Evolutionary conservation across 2,797 vertebrate genomes (phyloP), one percentile per base, ranked within the genome.

Genomic region (Semaprochilodus insignis): DNA sequence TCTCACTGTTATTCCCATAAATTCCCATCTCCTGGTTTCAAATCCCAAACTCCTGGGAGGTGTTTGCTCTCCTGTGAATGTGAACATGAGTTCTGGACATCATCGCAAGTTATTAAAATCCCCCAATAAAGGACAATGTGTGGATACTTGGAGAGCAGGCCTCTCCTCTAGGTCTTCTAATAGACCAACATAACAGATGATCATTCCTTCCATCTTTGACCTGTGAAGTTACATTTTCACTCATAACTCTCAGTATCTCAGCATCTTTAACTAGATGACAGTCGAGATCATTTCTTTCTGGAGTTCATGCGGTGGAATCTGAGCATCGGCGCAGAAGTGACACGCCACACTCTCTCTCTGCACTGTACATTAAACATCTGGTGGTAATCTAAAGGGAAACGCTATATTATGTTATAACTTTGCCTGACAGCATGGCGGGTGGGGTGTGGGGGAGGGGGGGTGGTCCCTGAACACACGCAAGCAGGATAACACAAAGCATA

Each of bases 301-400:
- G 60, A 25, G 23, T 62, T 60, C 10, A 19, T 59, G 21, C 19
- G 7, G 55, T 19, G 57, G 72, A 55, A 57, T 31, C n/a, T 52
- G 25, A 13, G 36, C 69, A 5, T 8, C 6, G 2, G 25, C 2
- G 63, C 16, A 23, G 13, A 23, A 86, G 74, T 84, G 89, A 88
- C 62, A 73, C 76, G 82, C 86, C 83, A 77, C 78, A 59, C 81
- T 36, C 13, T 63, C 65, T 52, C 19, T n/a, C 40, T 11, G 14
- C 27, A 10, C 77, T 31, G 44, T 69, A 40, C 72, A 72, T 80
- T 77, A 73, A 88, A 91, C 93, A 94, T 94, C 93, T 94, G 93
- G 91, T 91, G 88, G 74, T 80, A 85, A 92, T 93, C 89, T 90
- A 34, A 75, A 67, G 83, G 85, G 88, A 85, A 85, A 86, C 78